A percentile compares a stretch with the other conserved stretches of the same genome.
Evolutionary conservation across 1,140 invertebrate species (phyloP).

Genomic region (Pseudomyrmex flavicornis): DNA sequence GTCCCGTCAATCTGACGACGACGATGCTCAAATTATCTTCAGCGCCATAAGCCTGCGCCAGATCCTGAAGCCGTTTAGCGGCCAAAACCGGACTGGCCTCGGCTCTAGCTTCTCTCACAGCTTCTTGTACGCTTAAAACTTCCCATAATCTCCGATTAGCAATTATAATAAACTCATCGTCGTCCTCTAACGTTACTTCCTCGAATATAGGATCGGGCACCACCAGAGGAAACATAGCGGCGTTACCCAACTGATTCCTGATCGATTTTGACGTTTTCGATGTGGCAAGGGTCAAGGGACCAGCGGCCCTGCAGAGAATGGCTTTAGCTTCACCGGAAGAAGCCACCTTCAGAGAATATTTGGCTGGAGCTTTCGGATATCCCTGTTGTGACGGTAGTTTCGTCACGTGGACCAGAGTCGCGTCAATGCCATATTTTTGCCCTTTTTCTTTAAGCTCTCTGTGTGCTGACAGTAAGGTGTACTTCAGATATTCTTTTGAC

Average conservation of each 20-base stretch:
- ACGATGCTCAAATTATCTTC: slow-evolving; percentile 93
- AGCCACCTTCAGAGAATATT: slow-evolving; percentile 89
- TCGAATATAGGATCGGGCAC: slow-evolving; percentile 91
- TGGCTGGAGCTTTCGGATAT: slow-evolving; percentile 77
- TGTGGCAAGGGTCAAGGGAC: slow-evolving; percentile 86
- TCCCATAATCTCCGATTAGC: slow-evolving; percentile 93
- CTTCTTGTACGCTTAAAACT: slow-evolving; percentile 90
- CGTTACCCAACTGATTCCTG: slow-evolving; percentile 87
- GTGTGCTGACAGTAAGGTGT: slow-evolving; percentile 91
- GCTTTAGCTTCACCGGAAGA: slow-evolving; percentile 90
- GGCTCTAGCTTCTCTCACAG: slow-evolving; percentile 90
- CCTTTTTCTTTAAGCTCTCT: slow-evolving; percentile 90
- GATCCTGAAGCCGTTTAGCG: slow-evolving; percentile 92
- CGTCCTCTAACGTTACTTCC: slow-evolving; percentile 90
- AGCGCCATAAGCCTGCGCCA: slow-evolving; percentile 93
- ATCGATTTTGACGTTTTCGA: slow-evolving; percentile 78
- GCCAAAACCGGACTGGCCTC: slow-evolving; percentile 91
- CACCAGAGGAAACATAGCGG: slow-evolving; percentile 87
- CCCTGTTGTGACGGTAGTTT: slow-evolving; percentile 84
- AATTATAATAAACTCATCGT: slow-evolving; percentile 93
- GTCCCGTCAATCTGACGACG: slow-evolving; percentile 89
- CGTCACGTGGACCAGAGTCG: slow-evolving; percentile 90
- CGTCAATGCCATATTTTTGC: slow-evolving; percentile 89
- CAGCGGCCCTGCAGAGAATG: slow-evolving; percentile 88
- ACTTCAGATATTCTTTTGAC: slow-evolving; percentile 92